These are phyloP conservation scores for Sympetrum striolatum DNA, from an alignment of 2,888 invertebrate genomes.

Conservation along the genomic window DNA sequence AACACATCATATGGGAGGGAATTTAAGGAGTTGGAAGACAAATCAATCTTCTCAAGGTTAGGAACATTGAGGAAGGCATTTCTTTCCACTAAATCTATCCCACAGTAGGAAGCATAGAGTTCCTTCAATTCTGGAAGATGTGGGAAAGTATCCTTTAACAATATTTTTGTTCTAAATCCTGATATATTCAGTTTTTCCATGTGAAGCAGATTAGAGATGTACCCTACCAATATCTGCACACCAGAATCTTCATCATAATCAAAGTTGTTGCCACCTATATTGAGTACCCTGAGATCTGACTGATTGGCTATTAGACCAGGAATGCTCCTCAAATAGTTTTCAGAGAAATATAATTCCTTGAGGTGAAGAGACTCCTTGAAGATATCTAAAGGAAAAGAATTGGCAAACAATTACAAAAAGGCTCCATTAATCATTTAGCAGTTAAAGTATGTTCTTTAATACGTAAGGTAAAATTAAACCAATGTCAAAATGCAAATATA, in stretches of 20 bases:
- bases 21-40: neutral
- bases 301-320: neutral
- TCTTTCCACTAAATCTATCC: neutral
- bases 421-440: neutral
- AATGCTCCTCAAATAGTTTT: neutral
- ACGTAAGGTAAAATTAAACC: no score
- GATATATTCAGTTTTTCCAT: neutral
- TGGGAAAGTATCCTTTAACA: neutral
- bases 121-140: neutral
- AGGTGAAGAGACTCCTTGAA: neutral
- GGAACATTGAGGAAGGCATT: neutral
- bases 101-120: neutral
- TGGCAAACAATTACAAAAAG: neutral
- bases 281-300: neutral
- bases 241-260: neutral
- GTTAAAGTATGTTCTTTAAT: neutral
- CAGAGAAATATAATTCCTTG: conserved; percentile 4
- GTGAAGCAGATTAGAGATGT: neutral
- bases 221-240: neutral
- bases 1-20: neutral
- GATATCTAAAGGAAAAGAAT: neutral
- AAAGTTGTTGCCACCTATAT: neutral
- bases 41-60: neutral
- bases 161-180: neutral
- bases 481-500: no score